Conservation (phyloP, 2,888 invertebrate species). For the Conistra vaccinii region DNA sequence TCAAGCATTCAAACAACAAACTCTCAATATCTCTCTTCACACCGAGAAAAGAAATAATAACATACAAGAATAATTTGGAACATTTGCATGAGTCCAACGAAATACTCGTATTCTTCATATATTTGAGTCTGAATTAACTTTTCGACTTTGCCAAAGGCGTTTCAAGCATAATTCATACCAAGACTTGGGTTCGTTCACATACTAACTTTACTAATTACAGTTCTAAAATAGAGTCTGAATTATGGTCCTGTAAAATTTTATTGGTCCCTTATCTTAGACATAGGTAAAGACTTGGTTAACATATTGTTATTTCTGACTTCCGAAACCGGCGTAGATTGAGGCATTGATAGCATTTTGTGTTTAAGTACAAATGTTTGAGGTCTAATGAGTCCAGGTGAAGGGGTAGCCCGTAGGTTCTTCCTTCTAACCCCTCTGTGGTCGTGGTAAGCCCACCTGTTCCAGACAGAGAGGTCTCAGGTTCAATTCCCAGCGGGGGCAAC, state of each 20-base stretch:
- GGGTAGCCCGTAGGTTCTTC: too few species aligned
- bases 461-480: too few species aligned
- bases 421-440: too few species aligned
- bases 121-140: conserved; percentile 42
- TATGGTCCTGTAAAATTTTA: conserved; percentile 51
- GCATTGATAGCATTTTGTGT: background rate
- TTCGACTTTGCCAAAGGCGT: conserved; percentile 53
- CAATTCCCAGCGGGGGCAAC: too few species aligned
- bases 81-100: conserved; percentile 52
- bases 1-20: conserved; percentile 44
- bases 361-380: background rate
- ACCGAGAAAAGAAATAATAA: conserved; percentile 32
- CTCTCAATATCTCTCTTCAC: conserved; percentile 25
- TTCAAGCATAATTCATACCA: conserved; percentile 50
- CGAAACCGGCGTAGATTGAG: conserved; percentile 6
- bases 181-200: conserved; percentile 50
- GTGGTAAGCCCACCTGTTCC: too few species aligned
- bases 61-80: conserved; percentile 30
- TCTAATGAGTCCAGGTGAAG: background rate
- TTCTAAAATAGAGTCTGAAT: conserved; percentile 50
- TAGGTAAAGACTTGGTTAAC: conserved; percentile 18
- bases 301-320: conserved; percentile 22
- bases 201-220: conserved; percentile 59
- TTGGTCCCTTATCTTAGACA: conserved; percentile 44
- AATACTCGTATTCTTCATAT: conserved; percentile 45